Conservation (phyloP, 2,888 invertebrate genomes). For the Fabriciana adippe region DNA sequence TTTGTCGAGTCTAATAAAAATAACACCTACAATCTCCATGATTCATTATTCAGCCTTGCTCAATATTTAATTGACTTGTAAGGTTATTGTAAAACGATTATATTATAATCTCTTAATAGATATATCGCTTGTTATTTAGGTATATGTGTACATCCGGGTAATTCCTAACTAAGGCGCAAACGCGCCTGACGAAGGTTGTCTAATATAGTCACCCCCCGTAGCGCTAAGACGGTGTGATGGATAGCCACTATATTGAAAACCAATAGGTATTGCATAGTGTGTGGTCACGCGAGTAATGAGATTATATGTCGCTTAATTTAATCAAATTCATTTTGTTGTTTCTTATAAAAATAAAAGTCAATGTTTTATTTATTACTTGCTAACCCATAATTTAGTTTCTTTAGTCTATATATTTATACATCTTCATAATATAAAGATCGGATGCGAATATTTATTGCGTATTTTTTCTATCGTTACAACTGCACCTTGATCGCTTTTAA, state of each 20-base stretch:
- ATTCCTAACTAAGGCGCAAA: conserved; percentile 43
- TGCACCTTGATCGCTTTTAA: conserved; percentile 10
- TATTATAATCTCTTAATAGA: conserved; percentile 22
- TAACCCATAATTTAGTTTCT: background rate
- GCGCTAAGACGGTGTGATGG: conserved; percentile 76
- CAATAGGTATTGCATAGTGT: conserved; percentile 68
- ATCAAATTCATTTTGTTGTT: conserved; percentile 45
- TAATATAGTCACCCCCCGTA: conserved; percentile 77
- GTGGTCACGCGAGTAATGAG: conserved; percentile 67
- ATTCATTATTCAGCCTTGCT: conserved; percentile 32
- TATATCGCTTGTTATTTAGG: conserved; percentile 6
- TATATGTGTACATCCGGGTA: conserved; percentile 30
- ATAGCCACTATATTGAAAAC: conserved; percentile 78
- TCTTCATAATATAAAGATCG: background rate
- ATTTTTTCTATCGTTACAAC: background rate
- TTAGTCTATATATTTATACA: background rate
- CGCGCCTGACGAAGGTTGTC: conserved; percentile 72
- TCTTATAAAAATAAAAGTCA: conserved; percentile 6
- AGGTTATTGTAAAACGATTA: conserved; percentile 29
- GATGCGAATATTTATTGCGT: conserved; percentile 2
- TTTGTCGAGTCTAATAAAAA: conserved; percentile 25
- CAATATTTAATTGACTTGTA: conserved; percentile 32
- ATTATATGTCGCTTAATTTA: conserved; percentile 57
- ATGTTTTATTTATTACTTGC: background rate
- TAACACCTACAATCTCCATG: conserved; percentile 26